Evolutionary conservation across 2,888 invertebrate genomes (phyloP), one percentile per base, ranked within the genome.

Genomic region (Andrena bucephala): DNA sequence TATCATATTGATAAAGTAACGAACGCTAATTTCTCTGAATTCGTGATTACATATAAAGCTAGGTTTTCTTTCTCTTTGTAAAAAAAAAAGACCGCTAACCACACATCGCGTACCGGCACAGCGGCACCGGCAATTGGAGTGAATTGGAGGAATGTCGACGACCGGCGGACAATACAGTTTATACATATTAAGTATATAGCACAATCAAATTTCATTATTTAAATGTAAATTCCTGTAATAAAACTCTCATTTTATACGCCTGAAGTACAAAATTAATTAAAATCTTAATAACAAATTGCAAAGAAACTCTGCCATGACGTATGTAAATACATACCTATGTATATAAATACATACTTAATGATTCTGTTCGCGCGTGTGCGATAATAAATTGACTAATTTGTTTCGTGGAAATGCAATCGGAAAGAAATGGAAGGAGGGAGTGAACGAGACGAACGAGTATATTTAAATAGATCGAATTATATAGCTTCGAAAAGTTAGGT

Each of bases 241-340:
- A 42, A 48, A 29, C 24, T 27, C 8, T 20, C 8, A 13, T 65
- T 60, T 33, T 54, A 27, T 2, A 42, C 42, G 42, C 66, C 66
- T 65, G 70, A 77, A 66, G 60, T 70, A 42, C 60, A 66, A 70
- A 60, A 54, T 66, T 42, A 13, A 48, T 33, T 20, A 42, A 77
- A 42, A 60, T n/a, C 29, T 6, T 50, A 52, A 70, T 60, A n/a
- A 60, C 10, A 29, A 66, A 65, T 52, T 20, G 27, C 36, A 68
- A 52, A 54, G 24, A 60, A 52, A 62, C 5, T 1, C 20, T 48
- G n/a, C 7, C 48, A 20, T 50, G 31, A 52, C 13, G 33, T 13
- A 36, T 36, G 24, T 42, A 36, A 0, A 2, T 33, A 33, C 8
- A 8, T 36, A n/a, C n/a, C n/a, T n/a, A 10, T 6, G 20, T 31